Base-by-base conservation (phyloP, 53 echinoderm and acorn worm genomes). In the Paelopatides confundens region DNA sequence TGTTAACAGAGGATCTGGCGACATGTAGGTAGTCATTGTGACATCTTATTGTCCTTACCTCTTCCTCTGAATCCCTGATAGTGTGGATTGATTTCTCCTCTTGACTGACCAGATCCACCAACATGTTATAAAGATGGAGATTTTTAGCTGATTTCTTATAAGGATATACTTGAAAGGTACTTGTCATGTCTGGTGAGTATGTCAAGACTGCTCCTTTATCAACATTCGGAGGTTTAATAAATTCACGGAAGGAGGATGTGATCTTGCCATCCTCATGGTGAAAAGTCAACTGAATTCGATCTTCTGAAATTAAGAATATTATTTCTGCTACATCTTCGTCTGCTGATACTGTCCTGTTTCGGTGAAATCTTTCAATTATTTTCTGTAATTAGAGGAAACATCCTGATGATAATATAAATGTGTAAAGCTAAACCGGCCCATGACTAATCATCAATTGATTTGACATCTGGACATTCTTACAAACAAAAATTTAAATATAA, bases 181-280 rank as follows among this genome's bases (percentile, higher is more conserved):
- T 88, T 0, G 99, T 99, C 88, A 95, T 95, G 39, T 99, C 99
- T 31, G 91, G 91, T 0, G 95, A 88, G 82, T 88, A 95, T 7
- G 86, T 89, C 89, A 99, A 40, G 14, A 99, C 87, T 23, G 99
- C 91, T 27, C 99, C 99, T 82, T 99, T 99, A 86, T 99, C 99
- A 62, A 95, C 95, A 47, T 99, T 99, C 31, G 94, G 91, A 12
- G 99, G 99, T 49, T 99, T 99, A 82, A 95, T 69, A 89, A 99
- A 99, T 54, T 99, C 99, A 36, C 99, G 69, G 40, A 94, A 92
- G 64, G 99, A 95, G 31, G 99, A 94, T 3, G 99, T 95, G 36
- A 99, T 89, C 91, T 99, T 99, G 51, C 87, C 88, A 65, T 96
- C 95, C 69, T 99, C 92, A 79, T 95, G 95, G 82, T 97, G 97